Evolutionary conservation across 1,140 invertebrate species (phyloP), one percentile per base, ranked within the genome.

Genomic region (Solenopsis fugax): DNA sequence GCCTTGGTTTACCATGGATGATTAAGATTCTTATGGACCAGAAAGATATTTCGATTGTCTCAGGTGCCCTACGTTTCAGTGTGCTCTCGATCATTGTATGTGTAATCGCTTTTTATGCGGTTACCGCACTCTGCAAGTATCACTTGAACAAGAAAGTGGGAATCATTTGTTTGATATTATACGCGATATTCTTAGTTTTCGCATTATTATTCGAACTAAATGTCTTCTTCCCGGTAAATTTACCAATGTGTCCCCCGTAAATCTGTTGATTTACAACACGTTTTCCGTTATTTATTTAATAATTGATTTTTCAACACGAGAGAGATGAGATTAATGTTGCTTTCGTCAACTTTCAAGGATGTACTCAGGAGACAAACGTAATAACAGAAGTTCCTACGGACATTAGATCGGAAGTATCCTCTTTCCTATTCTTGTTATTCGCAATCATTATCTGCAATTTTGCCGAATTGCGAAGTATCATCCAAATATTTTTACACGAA

Each of bases 1-100:
- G 98, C n/a, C 94, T 98, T 13, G 97, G 98, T 2, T 91, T 98
- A 16, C 98, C 98, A 0, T 98, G 98, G 98, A 96, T 98, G 5
- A 97, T 98, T 62, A 97, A 97, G 89, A 97, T 97, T 4, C 93
- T 97, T 62, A 95, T 96, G 60, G 9, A 94, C 96, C 16, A 93
- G 95, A 0, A 93, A 87, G 0, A 92, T n/a, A 95, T 96, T 4
- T 88, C 95, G 1, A 96, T 97, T 67, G 95, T 96, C 37, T 97
- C 96, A 0, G 95, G 94, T 24, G 96, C 96, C 1, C 96, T 97
- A 13, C 96, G 96, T 60, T 97, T 97, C 93, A 96, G 97, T 6
- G 96, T 97, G 12, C 93, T 96, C 37, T 96, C 96, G 0, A 95
- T 97, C 0, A 93, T 97, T 0, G 71, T 96, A 0, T 96, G 96